Evolutionary conservation across 2,797 vertebrate genomes (phyloP).

Genomic region (Hybognathus amarus): DNA sequence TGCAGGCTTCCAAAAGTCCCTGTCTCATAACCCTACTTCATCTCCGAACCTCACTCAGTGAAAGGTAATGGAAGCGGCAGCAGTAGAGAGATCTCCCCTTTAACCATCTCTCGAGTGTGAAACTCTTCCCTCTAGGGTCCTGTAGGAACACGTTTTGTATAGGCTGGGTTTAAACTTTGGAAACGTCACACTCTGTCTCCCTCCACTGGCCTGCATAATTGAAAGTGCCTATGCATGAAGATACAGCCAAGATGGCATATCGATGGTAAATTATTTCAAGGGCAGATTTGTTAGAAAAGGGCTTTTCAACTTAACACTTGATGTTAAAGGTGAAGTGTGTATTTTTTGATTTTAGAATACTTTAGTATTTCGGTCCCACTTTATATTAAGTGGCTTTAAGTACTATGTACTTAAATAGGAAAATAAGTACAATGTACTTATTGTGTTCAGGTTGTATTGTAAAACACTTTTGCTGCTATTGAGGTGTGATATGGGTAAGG

Average conservation of each 20-base stretch:
- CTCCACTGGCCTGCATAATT: slow-evolving; percentile 82
- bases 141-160: slow-evolving; percentile 74
- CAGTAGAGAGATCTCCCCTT: slow-evolving; percentile 42
- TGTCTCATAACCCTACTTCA: slow-evolving; percentile 42
- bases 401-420: no score
- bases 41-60: slow-evolving; percentile 29
- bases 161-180: slow-evolving; percentile 72
- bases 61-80: slow-evolving; percentile 52
- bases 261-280: slow-evolving; percentile 79
- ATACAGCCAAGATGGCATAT: slow-evolving; percentile 82
- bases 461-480: no score
- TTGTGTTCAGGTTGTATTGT: no score
- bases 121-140: slow-evolving; percentile 64
- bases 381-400: no score
- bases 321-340: slow-evolving; percentile 36
- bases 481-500: no score
- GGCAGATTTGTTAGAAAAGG: slow-evolving; percentile 76
- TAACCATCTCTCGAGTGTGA: slow-evolving; percentile 59
- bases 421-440: no score
- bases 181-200: slow-evolving; percentile 77
- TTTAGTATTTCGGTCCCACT: no score
- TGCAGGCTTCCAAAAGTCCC: slow-evolving; percentile 29
- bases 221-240: slow-evolving; percentile 83
- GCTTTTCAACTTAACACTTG: slow-evolving; percentile 71
- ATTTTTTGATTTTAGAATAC: neutral